Evolutionary conservation across 2,797 vertebrate species (phyloP), one percentile per base, ranked within the genome.

Genomic region (Okamejei kenojei): DNA sequence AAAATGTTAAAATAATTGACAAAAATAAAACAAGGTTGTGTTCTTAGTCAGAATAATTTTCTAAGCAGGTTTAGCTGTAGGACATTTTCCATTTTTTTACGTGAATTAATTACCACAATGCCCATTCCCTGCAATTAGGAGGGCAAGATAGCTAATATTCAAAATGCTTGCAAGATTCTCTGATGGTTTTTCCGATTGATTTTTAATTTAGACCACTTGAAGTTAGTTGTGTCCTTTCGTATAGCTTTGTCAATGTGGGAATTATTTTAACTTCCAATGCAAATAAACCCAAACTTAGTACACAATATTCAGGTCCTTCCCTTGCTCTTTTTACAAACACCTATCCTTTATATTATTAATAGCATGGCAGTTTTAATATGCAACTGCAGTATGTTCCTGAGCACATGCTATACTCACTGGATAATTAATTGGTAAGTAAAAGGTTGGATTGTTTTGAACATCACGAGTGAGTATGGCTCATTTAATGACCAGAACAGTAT

Each of bases 61-160:
- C 26, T 61, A 61, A 29, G 29, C 9, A 84, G 61, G 8, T 7
- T 65, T 88, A 68, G 61, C 63, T 68, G 15, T 7, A 76, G 35
- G 68, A 74, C 23, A 73, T 91, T 45, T 61, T 86, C 79, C 3
- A 17, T 38, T 73, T 92, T 26, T 35, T 54, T 11, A 54, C 90
- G n/a, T 92, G 35, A 71, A 74, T 54, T 92, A 76, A 90, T 84
- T 84, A 84, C 71, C 88, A 35, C n/a, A 92, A 73, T 45, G 29
- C 1, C 35, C 32, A 32, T 26, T 68, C 63, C 35, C 38, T 73
- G 21, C 10, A 68, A 91, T 26, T 91, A 91, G 29, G 10, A 90
- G 26, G 32, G 11, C 35, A 54, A 92, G 26, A 58, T 17, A 54
- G 19, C 26, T 91, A 54, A 45, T 74, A 54, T 9, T 92, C 1